Percentiles rank a stretch among this genome's conserved stretches.
Conservation (phyloP, 1,140 invertebrate genomes). For the Phenacoccus solenopsis region DNA sequence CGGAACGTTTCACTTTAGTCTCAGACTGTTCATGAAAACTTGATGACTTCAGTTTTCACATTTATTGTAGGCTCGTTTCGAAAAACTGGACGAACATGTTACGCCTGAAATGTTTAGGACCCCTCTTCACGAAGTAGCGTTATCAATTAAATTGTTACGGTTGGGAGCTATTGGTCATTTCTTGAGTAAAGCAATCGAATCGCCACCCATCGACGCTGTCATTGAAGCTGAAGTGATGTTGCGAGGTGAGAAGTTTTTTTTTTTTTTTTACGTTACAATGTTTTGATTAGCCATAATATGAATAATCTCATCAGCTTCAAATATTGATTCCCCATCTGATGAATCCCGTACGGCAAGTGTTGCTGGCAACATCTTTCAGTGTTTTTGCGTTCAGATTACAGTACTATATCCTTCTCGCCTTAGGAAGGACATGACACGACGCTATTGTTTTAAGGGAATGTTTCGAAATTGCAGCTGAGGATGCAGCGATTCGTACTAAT, state of each 20-base stretch:
- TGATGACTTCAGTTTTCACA: neutral
- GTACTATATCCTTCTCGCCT: no score
- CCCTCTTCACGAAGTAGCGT: constrained; percentile 77
- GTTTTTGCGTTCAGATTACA: no score
- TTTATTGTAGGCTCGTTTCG: constrained; percentile 43
- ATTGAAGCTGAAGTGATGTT: constrained; percentile 71
- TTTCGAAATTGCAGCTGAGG: no score
- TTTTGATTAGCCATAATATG: no score
- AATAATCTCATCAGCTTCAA: no score
- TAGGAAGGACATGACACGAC: no score
- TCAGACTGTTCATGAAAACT: neutral
- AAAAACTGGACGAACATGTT: constrained; percentile 74
- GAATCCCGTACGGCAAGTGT: no score
- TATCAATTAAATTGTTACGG: constrained; percentile 74
- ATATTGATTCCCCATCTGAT: no score
- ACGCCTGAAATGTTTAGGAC: constrained; percentile 94
- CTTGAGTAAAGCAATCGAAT: constrained; percentile 83
- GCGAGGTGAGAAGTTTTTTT: constrained; percentile 33
- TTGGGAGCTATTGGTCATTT: constrained; percentile 84
- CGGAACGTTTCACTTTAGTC: no score
- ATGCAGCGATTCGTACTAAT: no score
- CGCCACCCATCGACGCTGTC: constrained; percentile 85
- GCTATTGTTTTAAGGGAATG: no score
- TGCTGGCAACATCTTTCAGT: no score
- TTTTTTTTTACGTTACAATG: neutral